phyloP scores from a whole-genome alignment of 2,888 invertebrate genomes.

The Lasioglossum malachurum region DNA sequence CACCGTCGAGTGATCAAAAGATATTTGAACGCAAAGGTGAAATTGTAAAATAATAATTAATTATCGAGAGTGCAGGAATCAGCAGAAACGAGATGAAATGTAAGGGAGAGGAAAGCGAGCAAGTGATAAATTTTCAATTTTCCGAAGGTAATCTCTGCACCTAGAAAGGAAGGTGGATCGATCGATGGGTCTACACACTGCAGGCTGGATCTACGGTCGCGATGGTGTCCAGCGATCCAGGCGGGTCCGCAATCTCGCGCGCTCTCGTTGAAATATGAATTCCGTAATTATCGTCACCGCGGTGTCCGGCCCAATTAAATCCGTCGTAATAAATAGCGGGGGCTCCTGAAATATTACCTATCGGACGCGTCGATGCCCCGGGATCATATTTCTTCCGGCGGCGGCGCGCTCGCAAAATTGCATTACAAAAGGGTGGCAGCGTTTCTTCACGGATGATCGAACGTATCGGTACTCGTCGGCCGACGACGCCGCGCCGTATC shows the following conservation, averaged over 20 bases:
- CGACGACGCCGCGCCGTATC: neutral
- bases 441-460: conserved; percentile 38
- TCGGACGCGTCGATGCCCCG: conserved; percentile 11
- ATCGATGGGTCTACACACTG: neutral
- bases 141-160: neutral
- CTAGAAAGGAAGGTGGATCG: neutral
- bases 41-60: too few relatives aligned
- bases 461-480: conserved; percentile 34
- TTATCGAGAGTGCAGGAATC: too few relatives aligned
- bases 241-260: neutral
- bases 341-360: conserved; percentile 24
- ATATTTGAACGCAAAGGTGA: too few relatives aligned
- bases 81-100: neutral
- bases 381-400: conserved; percentile 15
- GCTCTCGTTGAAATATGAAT: conserved; percentile 20
- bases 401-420: conserved; percentile 16
- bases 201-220: neutral
- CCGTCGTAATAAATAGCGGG: conserved; percentile 24
- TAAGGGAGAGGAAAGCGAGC: neutral
- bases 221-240: neutral
- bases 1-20: too few relatives aligned
- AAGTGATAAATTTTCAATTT: neutral
- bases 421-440: neutral
- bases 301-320: conserved; percentile 26
- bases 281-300: conserved; percentile 18